These are phyloP conservation scores for Nemotelus pantherinus DNA, from an alignment of 2,888 invertebrate species.

Conservation along the genomic window DNA sequence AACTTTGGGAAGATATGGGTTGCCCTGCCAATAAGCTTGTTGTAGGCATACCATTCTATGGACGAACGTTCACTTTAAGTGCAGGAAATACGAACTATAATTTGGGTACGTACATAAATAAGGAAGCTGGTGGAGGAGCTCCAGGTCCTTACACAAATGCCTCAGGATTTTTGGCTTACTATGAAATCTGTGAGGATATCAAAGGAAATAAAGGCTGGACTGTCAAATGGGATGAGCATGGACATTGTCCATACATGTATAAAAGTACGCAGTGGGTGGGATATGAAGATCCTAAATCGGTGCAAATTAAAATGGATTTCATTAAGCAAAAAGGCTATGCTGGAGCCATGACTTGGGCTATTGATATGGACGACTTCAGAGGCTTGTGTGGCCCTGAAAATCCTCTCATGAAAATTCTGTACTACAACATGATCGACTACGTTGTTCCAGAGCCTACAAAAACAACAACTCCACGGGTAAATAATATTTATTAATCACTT, in stretches of 20 bases:
- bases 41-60: slow-evolving; percentile 90
- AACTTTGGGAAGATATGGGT: slow-evolving; percentile 89
- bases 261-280: slow-evolving; percentile 92
- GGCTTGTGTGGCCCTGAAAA: slow-evolving; percentile 84
- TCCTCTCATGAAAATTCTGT: slow-evolving; percentile 76
- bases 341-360: slow-evolving; percentile 93
- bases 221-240: slow-evolving; percentile 82
- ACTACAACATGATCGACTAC: slow-evolving; percentile 77
- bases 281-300: slow-evolving; percentile 82
- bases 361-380: slow-evolving; percentile 87
- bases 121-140: slow-evolving; percentile 87
- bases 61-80: slow-evolving; percentile 84
- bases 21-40: slow-evolving; percentile 87
- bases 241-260: slow-evolving; percentile 86
- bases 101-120: slow-evolving; percentile 87
- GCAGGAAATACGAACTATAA: slow-evolving; percentile 84
- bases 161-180: slow-evolving; percentile 87
- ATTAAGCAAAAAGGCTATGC: slow-evolving; percentile 83
- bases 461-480: slow-evolving; percentile 76
- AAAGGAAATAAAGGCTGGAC: slow-evolving; percentile 79
- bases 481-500: slow-evolving; percentile 52
- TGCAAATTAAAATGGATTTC: slow-evolving; percentile 90
- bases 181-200: slow-evolving; percentile 84
- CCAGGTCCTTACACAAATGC: slow-evolving; percentile 89
- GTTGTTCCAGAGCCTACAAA: slow-evolving; percentile 74